phyloP scores from a whole-genome alignment of 2,888 invertebrate genomes.

The Neoascia interrupta region DNA sequence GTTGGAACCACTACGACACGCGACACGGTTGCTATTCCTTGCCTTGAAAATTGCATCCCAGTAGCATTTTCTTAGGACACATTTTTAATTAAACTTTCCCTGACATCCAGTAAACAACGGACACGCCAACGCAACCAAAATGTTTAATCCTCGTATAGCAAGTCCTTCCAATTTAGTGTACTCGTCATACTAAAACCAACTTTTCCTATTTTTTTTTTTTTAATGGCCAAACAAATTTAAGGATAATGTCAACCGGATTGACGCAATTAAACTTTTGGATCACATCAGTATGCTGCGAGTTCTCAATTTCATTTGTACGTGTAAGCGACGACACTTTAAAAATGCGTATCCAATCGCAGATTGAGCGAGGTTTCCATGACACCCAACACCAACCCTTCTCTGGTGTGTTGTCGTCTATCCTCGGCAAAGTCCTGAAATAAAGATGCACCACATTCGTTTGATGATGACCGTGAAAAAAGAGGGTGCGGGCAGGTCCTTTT shows the following conservation, averaged over 20 bases:
- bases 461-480: conserved; percentile 38
- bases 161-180: not conserved
- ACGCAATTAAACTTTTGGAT: conserved; percentile 68
- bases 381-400: conserved; percentile 2
- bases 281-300: conserved; percentile 58
- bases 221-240: conserved; percentile 43
- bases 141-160: conserved; percentile 4
- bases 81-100: conserved; percentile 63
- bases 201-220: conserved; percentile 5
- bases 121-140: not conserved
- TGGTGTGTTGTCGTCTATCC: too few species aligned
- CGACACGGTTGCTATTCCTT: too few species aligned
- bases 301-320: conserved; percentile 62
- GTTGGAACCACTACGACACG: too few species aligned
- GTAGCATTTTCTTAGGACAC: conserved; percentile 54
- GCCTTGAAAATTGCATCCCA: conserved; percentile 36
- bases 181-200: not conserved
- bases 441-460: conserved; percentile 45
- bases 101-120: conserved; percentile 8
- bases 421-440: conserved; percentile 28
- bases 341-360: conserved; percentile 64
- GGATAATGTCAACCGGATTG: conserved; percentile 27
- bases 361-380: conserved; percentile 55
- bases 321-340: conserved; percentile 54
- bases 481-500: conserved; percentile 52